Evolutionary conservation across 2,888 invertebrate genomes (phyloP), one percentile per base, ranked within the genome.

Genomic region (Cancer borealis): DNA sequence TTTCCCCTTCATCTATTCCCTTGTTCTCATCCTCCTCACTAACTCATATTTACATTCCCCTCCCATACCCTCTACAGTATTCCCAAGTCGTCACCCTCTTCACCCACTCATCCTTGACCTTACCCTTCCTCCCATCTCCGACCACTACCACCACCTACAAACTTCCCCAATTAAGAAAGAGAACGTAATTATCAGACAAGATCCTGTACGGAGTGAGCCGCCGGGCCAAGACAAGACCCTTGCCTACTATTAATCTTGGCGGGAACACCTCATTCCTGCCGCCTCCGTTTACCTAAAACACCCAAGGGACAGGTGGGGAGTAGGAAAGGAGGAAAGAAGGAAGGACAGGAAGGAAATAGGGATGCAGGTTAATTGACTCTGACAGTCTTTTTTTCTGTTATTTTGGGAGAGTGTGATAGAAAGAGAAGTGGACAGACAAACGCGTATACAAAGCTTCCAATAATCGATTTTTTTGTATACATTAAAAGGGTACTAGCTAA

Each of bases 191-290:
- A 79, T 79, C 79, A 79, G 30, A 10, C 30, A 30, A 26, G 79
- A 79, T 26, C 79, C 79, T 12, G 79, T 79, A 30, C 79, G 3
- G 30, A 79, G 66, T 21, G 79, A 79, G 4, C 79, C 12, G 26
- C 30, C 79, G 79, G 79, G 30, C 10, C 79, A 79, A 26, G 79
- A 79, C 79, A 79, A 26, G 79, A 79, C 26, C 79, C 79, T 79
- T 30, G 79, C 10, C 79, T 79, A 79, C 79, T 79, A 79, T 79
- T 79, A 79, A 79, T 79, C 79, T 79, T 79, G 79, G 79, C 21
- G 26, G 26, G 30, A 26, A 30, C 30, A 79, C 79, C 79, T 30
- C 79, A 30, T 79, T 79, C 79, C 30, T 30, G 30, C 79, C 30
- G 30, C 79, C 79, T 26, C 26, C 21, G 79, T 79, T 79, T 79